Conservation (phyloP, 2,797 vertebrate species). For the Dermochelys coriacea region DNA sequence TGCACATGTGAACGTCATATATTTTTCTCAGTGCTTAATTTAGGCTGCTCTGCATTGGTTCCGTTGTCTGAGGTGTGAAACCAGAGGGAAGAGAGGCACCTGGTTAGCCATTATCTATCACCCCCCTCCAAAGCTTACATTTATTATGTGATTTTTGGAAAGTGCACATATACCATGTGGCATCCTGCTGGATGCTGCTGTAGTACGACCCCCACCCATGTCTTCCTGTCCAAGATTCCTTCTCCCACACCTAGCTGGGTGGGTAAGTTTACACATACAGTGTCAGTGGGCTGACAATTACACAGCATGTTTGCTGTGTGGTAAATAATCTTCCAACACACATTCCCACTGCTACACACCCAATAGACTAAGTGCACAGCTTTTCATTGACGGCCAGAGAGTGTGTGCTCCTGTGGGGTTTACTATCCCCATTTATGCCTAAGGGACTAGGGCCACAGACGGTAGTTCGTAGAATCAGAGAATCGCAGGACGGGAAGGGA, state of each 20-base stretch:
- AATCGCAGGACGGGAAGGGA: too few species aligned
- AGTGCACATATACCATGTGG: not conserved
- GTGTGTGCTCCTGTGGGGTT: not conserved
- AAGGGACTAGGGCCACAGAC: not conserved
- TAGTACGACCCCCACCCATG: not conserved
- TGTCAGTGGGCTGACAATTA: not conserved
- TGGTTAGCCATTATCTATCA: not conserved
- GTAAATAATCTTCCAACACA: not conserved
- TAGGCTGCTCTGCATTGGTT: not conserved
- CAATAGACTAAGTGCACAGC: not conserved
- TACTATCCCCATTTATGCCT: not conserved
- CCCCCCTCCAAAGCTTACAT: accelerated
- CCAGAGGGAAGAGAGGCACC: not conserved
- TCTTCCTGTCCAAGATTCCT: not conserved
- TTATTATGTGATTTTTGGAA: not conserved
- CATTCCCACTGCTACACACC: accelerated
- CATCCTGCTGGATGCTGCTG: not conserved
- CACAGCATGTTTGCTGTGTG: not conserved
- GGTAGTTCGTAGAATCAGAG: not conserved
- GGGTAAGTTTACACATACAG: not conserved
- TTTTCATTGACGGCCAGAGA: not conserved
- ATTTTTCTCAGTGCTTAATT: not conserved
- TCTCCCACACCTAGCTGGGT: not conserved
- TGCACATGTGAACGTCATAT: not conserved
- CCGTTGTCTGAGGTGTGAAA: not conserved